Base-by-base conservation (phyloP, 2,797 vertebrate species). In the Centroberyx gerrardi region DNA sequence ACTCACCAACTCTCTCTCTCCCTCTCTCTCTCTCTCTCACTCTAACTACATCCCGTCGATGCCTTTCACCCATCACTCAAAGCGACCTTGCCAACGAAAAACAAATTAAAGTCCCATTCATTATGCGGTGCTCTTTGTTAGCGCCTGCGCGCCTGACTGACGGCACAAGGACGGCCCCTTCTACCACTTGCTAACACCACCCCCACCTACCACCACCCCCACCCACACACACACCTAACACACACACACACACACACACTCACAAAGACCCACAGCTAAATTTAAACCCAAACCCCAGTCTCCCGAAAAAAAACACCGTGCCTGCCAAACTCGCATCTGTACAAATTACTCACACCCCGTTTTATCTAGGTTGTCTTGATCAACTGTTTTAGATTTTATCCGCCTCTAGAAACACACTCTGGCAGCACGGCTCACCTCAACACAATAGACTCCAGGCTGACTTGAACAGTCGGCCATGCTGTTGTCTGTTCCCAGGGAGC, bases 41-140 rank as follows among this genome's bases (percentile, higher is more conserved):
- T 65, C 58, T 44, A 8, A 22, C 67, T 60, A 55, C 72, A 83
- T 73, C 40, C 42, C 74, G n/a, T 73, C 60, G 44, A 59, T 74
- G 48, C 54, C 53, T 67, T 83, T 77, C 79, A 78, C 59, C 67
- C 73, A 79, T 78, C 71, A 71, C 74, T 87, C 63, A 71, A 69
- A 5, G 40, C 71, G 90, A 93, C 92, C 92, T 93, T 92, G 93
- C 88, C 58, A 58, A 69, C 60, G 72, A 89, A 91, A 89, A 90
- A 87, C 84, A 88, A 92, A 93, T 92, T 90, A 90, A 90, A 91
- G 85, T 86, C 56, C 79, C 80, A 81, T 93, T 92, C 86, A 89
- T 92, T 92, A 93, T 76, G 69, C 78, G 7, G 18, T 8, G 59
- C 75, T 89, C 87, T 91, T 91, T 89, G 88, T 92, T 87, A 88